Conservation (phyloP, 2,113 vertebrate genomes). For the Cyanocitta stelleri region DNA sequence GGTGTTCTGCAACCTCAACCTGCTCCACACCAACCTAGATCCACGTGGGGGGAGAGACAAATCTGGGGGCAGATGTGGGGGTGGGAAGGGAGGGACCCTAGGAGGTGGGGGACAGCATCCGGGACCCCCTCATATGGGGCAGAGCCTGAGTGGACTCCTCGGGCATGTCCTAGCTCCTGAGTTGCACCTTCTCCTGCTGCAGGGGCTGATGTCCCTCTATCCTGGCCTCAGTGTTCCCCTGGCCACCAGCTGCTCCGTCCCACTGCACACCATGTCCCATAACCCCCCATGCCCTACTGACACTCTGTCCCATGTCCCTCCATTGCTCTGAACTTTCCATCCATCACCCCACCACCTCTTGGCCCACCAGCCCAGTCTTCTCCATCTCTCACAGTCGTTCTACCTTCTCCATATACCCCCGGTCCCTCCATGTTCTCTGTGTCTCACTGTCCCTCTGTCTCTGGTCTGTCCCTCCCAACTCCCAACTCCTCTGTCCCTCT, state of each 20-base stretch:
- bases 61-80: background rate
- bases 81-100: background rate
- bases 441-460: background rate
- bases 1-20: background rate
- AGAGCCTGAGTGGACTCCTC: background rate
- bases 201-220: background rate
- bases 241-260: rapidly evolving
- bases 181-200: background rate
- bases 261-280: background rate
- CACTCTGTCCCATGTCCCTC: background rate
- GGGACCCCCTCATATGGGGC: too few species aligned
- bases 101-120: background rate
- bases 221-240: too few species aligned
- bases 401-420: background rate
- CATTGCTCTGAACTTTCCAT: background rate
- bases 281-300: background rate
- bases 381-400: background rate
- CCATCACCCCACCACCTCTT: background rate
- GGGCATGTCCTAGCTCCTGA: background rate
- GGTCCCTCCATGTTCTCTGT: background rate
- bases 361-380: background rate
- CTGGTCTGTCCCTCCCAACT: background rate
- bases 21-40: background rate
- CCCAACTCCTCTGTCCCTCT: background rate
- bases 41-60: background rate